These are phyloP conservation scores for Chalcosyrphus nemorum DNA, from an alignment of 2,888 invertebrate genomes.

Conservation along the genomic window DNA sequence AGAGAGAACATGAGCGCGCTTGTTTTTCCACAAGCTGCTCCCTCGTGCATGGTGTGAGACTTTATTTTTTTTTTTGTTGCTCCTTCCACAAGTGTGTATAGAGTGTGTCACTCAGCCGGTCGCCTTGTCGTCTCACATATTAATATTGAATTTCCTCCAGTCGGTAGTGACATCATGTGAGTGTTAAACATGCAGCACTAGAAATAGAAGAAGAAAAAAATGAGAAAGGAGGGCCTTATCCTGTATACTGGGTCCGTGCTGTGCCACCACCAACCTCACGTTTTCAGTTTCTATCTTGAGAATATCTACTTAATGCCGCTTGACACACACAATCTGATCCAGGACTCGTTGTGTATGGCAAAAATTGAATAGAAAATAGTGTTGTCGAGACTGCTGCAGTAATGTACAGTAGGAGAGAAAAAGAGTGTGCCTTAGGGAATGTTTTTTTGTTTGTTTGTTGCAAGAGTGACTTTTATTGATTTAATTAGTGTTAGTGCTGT, in stretches of 20 bases:
- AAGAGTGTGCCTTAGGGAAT: neutral
- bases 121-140: slow-evolving; percentile 30
- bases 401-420: slow-evolving; percentile 17
- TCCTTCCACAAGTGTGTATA: neutral
- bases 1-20: neutral
- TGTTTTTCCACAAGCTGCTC: neutral
- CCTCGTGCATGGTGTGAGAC: neutral
- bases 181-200: slow-evolving; percentile 48
- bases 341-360: slow-evolving; percentile 22
- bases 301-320: slow-evolving; percentile 68
- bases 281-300: slow-evolving; percentile 65
- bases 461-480: neutral
- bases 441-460: neutral
- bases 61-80: neutral
- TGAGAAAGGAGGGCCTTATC: neutral
- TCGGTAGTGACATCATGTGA: slow-evolving; percentile 49
- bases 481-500: neutral
- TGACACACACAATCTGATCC: slow-evolving; percentile 66
- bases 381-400: neutral
- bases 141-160: slow-evolving; percentile 60
- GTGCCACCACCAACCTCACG: slow-evolving; percentile 52
- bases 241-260: slow-evolving; percentile 6
- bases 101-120: neutral
- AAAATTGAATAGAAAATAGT: slow-evolving; percentile 42
- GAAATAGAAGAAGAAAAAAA: neutral